Base-by-base conservation (phyloP, 2,113 vertebrate species). In the Amphiprion ocellaris region DNA sequence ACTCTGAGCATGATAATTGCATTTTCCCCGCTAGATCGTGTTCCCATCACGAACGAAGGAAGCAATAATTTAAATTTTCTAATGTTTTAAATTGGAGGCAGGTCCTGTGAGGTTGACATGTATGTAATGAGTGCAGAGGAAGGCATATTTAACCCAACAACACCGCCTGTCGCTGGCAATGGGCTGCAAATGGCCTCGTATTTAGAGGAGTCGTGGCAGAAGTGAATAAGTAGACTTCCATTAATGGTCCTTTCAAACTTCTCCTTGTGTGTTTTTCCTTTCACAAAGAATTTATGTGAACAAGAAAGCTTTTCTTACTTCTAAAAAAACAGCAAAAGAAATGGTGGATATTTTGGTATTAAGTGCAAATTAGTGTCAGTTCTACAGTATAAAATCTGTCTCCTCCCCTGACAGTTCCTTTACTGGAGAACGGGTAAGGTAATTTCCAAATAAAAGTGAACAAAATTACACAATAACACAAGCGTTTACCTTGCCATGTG, bases 31-130 rank as follows among this genome's bases (percentile, higher is more conserved):
- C 85, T 90, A 87, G 94, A 95, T 95, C 91, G 76, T 83, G 82
- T 90, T 94, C 92, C 88, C 61, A 63, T 87, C 94, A 94, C 93
- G 93, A 94, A 91, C 83, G 91, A 94, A 95, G 94, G 94, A 96
- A 96, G 95, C 93, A 94, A 95, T 96, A 94, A 95, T 95, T 94
- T 88, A 72, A 70, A 79, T 81, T 79, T 67, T n/a, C 74, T 95
- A 95, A 96, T 93, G 95, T 94, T 93, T 95, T 92, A 92, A 97
- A 96, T 95, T 96, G 92, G 91, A 89, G 62, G 85, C 80, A 92
- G 92, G 90, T 93, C 76, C 90, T 92, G 86, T 11, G 79, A 83
- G 87, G 92, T 82, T 94, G 95, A 95, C 93, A 94, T 95, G 87
- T 65, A 81, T 89, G 79, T 95, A 95, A 95, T 95, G 93, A 94